Percentiles rank a stretch among this genome's conserved stretches.
phyloP scores from a whole-genome alignment of 2,888 invertebrate species.

The Drosophila anomalipes region DNA sequence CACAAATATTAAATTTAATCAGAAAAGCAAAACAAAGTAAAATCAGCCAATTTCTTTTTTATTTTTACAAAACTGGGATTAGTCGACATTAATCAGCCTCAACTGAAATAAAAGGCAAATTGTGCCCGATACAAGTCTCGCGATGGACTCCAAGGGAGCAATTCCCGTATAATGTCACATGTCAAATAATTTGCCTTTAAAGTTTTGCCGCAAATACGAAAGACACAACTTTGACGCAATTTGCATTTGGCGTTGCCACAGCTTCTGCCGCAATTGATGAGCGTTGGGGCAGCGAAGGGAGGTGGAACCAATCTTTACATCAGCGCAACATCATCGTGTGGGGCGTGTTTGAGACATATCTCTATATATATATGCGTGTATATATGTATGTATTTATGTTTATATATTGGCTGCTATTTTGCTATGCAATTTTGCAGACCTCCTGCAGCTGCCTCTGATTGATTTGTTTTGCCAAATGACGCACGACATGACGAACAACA shows the following conservation, averaged over 20 bases:
- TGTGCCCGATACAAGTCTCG: constrained; percentile 19
- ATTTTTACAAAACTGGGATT: background rate
- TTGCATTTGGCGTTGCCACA: constrained; percentile 69
- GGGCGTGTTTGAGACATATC: constrained; percentile 32
- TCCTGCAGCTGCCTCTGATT: constrained; percentile 67
- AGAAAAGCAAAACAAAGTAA: background rate
- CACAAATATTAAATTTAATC: background rate
- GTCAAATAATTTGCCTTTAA: constrained; percentile 71
- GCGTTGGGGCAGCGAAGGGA: background rate
- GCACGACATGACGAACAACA: constrained; percentile 55
- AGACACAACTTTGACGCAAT: constrained; percentile 54
- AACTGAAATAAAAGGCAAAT: constrained; percentile 46
- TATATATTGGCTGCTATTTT: constrained; percentile 36
- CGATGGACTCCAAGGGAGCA: constrained; percentile 26
- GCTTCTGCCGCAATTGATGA: constrained; percentile 62
- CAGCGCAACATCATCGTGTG: constrained; percentile 41
- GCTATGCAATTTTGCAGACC: constrained; percentile 47
- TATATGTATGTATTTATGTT: background rate
- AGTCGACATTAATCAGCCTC: background rate
- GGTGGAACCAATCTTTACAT: constrained; percentile 3
- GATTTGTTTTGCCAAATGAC: constrained; percentile 77
- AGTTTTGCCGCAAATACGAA: constrained; percentile 63
- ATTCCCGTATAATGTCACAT: constrained; percentile 66
- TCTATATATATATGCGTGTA: background rate
- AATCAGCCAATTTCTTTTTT: background rate